Percentiles rank a stretch among this genome's conserved stretches.
phyloP scores from a whole-genome alignment of 1,140 invertebrate species.

The Drosophila chauvacae region DNA sequence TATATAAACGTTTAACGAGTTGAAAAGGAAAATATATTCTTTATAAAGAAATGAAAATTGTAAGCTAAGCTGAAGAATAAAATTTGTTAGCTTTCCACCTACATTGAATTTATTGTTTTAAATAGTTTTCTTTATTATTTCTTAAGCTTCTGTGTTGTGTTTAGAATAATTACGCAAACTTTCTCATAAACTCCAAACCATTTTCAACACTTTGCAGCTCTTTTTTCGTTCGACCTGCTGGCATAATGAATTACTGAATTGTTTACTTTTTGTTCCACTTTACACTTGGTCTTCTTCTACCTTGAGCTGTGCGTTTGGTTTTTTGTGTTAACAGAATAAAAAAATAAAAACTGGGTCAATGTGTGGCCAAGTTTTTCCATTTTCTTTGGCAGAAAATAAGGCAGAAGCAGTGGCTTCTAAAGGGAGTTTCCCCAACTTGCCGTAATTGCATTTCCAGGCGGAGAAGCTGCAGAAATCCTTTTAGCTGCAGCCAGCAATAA shows the following conservation, averaged over 20 bases:
- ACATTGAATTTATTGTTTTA: too few relatives aligned
- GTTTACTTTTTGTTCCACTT: slow-evolving; percentile 38
- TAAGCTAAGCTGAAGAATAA: background rate
- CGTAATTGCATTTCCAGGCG: slow-evolving; percentile 59
- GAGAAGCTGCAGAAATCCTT: slow-evolving; percentile 41
- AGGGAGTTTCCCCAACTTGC: slow-evolving; percentile 41
- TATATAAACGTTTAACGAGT: background rate
- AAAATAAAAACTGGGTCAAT: slow-evolving; percentile 59
- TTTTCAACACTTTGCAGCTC: background rate
- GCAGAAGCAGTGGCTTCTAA: slow-evolving; percentile 4
- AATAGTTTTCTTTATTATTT: background rate
- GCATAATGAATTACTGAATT: slow-evolving; percentile 18
- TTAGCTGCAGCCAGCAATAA: slow-evolving; percentile 51
- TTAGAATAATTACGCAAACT: background rate
- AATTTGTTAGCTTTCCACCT: background rate
- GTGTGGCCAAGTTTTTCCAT: slow-evolving; percentile 47
- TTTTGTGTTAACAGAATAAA: slow-evolving; percentile 19
- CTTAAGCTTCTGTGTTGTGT: background rate
- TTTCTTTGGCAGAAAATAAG: slow-evolving; percentile 14
- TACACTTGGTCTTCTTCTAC: slow-evolving; percentile 19
- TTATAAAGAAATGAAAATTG: background rate
- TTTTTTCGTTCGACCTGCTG: slow-evolving; percentile 1
- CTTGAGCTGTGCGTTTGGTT: slow-evolving; percentile 2
- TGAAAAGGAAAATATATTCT: background rate
- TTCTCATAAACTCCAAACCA: background rate